These are phyloP conservation scores for Noctua janthina DNA, from an alignment of 2,888 invertebrate species.

Conservation along the genomic window DNA sequence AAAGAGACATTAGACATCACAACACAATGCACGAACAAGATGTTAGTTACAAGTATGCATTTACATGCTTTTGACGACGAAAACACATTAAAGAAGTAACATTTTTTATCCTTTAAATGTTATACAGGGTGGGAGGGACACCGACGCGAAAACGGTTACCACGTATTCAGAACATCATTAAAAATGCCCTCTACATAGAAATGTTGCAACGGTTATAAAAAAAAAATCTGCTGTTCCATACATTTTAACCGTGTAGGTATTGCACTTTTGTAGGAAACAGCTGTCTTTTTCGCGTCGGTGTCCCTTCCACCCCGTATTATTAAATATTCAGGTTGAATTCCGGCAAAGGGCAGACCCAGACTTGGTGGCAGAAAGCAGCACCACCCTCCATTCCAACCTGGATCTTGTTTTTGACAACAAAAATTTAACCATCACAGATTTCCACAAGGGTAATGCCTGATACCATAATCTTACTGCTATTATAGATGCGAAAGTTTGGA, in stretches of 20 bases:
- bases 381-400: background rate
- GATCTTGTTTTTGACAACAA: background rate
- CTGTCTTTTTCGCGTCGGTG: too few species aligned
- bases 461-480: background rate
- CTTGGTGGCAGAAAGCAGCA: background rate
- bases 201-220: too few species aligned
- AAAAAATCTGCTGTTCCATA: too few species aligned
- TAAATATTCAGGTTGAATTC: background rate
- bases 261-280: too few species aligned
- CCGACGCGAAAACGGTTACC: too few species aligned
- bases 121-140: background rate
- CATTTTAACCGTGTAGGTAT: too few species aligned
- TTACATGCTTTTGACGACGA: slow-evolving; percentile 54
- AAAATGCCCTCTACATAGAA: too few species aligned
- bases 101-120: background rate
- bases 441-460: background rate
- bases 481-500: too few species aligned
- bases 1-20: slow-evolving; percentile 52
- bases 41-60: slow-evolving; percentile 66
- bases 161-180: too few species aligned
- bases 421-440: background rate
- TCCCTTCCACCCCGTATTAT: background rate
- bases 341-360: background rate
- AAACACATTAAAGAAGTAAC: slow-evolving; percentile 4
- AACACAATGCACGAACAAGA: slow-evolving; percentile 61